phyloP scores from a whole-genome alignment of 2,888 invertebrate genomes.

The Trissolcus japonicus region DNA sequence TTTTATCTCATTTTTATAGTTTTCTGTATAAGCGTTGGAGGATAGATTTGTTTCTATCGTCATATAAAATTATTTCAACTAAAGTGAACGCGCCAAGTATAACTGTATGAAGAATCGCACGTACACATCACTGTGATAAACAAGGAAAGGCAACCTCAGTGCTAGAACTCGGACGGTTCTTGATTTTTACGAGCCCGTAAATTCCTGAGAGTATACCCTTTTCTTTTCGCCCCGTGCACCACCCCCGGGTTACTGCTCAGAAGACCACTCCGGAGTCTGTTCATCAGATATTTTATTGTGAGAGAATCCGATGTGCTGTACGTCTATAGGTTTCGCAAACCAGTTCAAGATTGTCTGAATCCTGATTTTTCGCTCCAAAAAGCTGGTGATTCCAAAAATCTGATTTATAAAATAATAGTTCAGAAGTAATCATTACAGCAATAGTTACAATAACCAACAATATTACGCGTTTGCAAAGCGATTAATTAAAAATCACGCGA shows the following conservation, averaged over 20 bases:
- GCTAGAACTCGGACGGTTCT: slow-evolving; percentile 71
- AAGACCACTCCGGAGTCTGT: slow-evolving; percentile 42
- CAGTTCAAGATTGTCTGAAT: slow-evolving; percentile 36
- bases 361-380: slow-evolving; percentile 10
- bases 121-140: slow-evolving; percentile 53
- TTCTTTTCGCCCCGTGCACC: slow-evolving; percentile 51
- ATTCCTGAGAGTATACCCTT: slow-evolving; percentile 68
- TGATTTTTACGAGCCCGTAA: slow-evolving; percentile 76
- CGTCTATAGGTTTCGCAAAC: slow-evolving; percentile 39
- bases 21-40: not conserved
- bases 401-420: too few relatives aligned
- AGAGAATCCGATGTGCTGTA: slow-evolving; percentile 56
- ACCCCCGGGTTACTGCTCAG: slow-evolving; percentile 30
- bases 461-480: too few relatives aligned
- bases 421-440: too few relatives aligned
- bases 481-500: too few relatives aligned
- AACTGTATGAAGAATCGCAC: slow-evolving; percentile 8
- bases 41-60: too few relatives aligned
- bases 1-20: not conserved
- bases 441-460: too few relatives aligned
- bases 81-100: too few relatives aligned
- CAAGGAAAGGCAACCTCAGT: slow-evolving; percentile 67
- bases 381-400: too few relatives aligned
- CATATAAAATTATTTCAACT: too few relatives aligned
- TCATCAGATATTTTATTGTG: slow-evolving; percentile 62